Evolutionary conservation across 2,797 vertebrate species (phyloP).

Genomic region (Sebastes nivosus): DNA sequence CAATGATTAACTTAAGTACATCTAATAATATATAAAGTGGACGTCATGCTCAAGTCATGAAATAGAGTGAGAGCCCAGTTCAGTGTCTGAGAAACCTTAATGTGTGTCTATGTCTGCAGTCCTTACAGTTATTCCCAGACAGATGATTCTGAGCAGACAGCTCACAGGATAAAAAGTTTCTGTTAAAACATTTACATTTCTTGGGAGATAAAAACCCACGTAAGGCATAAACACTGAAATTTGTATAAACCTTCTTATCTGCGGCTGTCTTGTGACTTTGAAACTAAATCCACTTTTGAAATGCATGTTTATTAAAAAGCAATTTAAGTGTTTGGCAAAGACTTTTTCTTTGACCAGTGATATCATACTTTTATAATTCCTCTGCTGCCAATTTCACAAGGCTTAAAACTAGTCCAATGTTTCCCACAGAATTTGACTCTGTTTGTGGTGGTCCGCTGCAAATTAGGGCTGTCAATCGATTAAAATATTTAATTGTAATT

Average conservation of each 20-base stretch:
- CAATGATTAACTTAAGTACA: neutral
- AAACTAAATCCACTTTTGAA: neutral
- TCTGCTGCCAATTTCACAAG: neutral
- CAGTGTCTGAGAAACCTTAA: neutral
- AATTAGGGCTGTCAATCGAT: neutral
- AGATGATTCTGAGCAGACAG: conserved; percentile 28
- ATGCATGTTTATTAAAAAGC: neutral
- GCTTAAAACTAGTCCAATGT: neutral
- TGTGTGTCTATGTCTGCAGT: neutral
- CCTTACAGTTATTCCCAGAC: neutral
- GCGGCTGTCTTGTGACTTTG: neutral
- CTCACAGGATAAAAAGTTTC: conserved; percentile 14
- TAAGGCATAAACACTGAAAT: conserved; percentile 24
- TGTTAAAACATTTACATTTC: conserved; percentile 59
- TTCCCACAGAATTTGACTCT: neutral
- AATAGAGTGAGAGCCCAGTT: neutral
- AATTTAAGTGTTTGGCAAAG: neutral
- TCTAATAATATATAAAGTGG: neutral
- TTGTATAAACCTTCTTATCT: conserved; percentile 11
- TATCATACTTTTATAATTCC: neutral
- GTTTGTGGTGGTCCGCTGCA: neutral
- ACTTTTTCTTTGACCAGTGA: neutral
- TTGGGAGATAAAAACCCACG: conserved; percentile 31
- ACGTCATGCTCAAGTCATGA: neutral
- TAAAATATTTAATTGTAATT: too few species aligned